Percentiles rank a stretch among this genome's conserved stretches.
These are phyloP conservation scores for Tinea semifulvella DNA, from an alignment of 2,888 invertebrate genomes.

Conservation along the genomic window DNA sequence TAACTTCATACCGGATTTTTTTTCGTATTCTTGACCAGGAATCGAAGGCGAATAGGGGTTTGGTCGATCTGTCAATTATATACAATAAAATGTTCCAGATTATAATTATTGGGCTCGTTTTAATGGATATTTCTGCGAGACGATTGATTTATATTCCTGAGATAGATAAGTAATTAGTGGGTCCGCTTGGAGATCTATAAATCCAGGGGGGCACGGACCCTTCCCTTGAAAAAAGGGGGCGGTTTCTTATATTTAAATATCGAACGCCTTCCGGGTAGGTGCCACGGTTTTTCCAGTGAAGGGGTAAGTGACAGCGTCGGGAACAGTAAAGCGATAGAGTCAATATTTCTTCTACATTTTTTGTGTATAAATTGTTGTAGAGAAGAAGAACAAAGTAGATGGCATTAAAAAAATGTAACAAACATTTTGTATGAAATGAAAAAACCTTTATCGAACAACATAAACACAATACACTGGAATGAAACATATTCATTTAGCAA, in stretches of 20 bases:
- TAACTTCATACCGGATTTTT: not conserved
- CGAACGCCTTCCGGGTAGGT: constrained; percentile 67
- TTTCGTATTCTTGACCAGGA: not conserved
- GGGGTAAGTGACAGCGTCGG: constrained; percentile 66
- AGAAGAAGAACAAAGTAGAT: no score
- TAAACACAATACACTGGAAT: no score
- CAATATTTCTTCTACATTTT: not conserved
- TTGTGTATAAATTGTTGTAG: not conserved
- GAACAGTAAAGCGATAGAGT: constrained; percentile 22
- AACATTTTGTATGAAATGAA: no score
- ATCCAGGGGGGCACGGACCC: constrained; percentile 33
- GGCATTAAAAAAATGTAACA: no score
- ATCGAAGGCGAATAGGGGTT: no score
- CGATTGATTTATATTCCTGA: constrained; percentile 65
- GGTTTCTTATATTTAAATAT: constrained; percentile 68
- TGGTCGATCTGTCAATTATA: no score
- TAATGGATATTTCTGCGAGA: constrained; percentile 15
- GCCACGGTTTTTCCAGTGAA: constrained; percentile 67
- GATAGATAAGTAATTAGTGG: constrained; percentile 66
- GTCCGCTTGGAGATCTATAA: constrained; percentile 62
- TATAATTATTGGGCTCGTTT: not conserved
- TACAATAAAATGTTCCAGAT: not conserved
- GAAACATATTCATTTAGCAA: no score
- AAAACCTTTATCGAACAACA: no score
- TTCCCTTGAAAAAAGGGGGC: constrained; percentile 62